phyloP scores from a whole-genome alignment of 2,113 vertebrate genomes.

The Carassius gibelio region DNA sequence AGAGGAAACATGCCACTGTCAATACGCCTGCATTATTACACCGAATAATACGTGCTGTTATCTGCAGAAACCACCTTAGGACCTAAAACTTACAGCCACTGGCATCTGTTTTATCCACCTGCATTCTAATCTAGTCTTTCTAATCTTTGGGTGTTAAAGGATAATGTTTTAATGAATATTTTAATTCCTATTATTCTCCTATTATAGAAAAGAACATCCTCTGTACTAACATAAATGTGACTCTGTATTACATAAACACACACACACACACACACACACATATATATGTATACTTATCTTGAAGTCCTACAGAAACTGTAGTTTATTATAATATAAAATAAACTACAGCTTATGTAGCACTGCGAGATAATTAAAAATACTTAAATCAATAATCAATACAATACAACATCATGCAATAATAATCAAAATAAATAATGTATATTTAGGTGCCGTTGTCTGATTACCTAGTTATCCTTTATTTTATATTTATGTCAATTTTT shows the following conservation, averaged over 20 bases:
- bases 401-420: too few species aligned
- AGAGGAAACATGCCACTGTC: constrained; percentile 12
- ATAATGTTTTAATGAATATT: background rate
- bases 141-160: background rate
- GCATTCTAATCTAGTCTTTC: background rate
- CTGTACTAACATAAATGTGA: background rate
- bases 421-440: too few species aligned
- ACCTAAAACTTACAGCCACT: background rate
- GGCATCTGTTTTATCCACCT: background rate
- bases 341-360: background rate
- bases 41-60: background rate
- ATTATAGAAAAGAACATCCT: background rate
- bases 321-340: background rate
- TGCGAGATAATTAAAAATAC: background rate
- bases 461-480: too few species aligned
- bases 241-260: background rate
- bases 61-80: background rate
- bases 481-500: too few species aligned
- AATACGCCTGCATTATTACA: background rate
- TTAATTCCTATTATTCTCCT: background rate
- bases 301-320: too few species aligned
- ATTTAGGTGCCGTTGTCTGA: too few species aligned
- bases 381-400: too few species aligned
- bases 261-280: too few species aligned
- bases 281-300: background rate